Evolutionary conservation across 2,113 vertebrate species (phyloP), one percentile per base, ranked within the genome.

Genomic region (Laterallus jamaicensis): DNA sequence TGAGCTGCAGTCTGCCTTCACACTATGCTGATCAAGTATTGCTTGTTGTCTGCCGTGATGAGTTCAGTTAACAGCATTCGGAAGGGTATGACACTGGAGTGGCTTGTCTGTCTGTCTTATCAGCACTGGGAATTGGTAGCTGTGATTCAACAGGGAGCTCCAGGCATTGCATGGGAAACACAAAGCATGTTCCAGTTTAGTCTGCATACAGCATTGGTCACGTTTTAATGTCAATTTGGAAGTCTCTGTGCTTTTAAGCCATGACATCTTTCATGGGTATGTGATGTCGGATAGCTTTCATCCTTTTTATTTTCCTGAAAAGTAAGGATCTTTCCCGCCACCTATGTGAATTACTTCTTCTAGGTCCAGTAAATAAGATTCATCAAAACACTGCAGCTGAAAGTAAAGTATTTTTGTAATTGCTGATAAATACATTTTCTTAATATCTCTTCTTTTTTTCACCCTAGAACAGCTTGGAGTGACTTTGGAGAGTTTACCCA

Each of bases 221-320:
- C 3, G 4, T 66, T 95, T 76, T 58, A 55, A 25, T 62, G 44
- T 52, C 82, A 82, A 49, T 92, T 79, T 82, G 58, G 31, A 52
- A 88, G 47, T 76, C 7, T 79, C 25, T 56, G 3, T 50, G 59
- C 59, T 83, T 92, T 90, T 55, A 86, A 84, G 63, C 26, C n/a
- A 14, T 60, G 44, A 55, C 40, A 6, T 90, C n/a, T 94, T 77
- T 75, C 28, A 63, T 52, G 42, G 25, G n/a, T 91, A 66, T 31
- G 17, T 63, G n/a, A 19, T 32, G 7, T 13, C 70, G 55, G 26
- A 58, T 88, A 40, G 18, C 21, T 93, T 94, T 92, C 25, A 58
- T 82, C 21, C 26, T 47, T 92, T 82, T 67, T 59, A 67, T 86
- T 93, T 93, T 75, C 71, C 81, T 85, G 76, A 86, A 90, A 90